These are phyloP conservation scores for Cercopithecus mona DNA, from an alignment of 2,113 vertebrate species.

Conservation along the genomic window DNA sequence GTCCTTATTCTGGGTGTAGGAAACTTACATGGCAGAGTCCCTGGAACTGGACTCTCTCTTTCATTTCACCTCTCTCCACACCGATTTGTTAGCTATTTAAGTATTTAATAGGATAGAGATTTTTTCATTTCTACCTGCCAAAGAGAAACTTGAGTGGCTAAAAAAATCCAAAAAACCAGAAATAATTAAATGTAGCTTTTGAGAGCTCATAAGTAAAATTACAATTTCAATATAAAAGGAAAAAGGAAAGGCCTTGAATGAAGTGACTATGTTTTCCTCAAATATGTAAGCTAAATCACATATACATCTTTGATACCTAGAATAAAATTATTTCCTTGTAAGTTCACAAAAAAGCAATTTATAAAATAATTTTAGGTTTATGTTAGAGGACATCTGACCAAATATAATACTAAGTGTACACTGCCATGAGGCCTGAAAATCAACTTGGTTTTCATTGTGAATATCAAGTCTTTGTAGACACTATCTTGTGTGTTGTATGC, in stretches of 20 bases:
- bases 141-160: background rate
- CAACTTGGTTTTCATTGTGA: background rate
- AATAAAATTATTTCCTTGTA: background rate
- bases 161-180: background rate
- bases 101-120: conserved; percentile 16
- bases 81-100: background rate
- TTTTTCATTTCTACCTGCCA: background rate
- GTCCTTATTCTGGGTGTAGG: background rate
- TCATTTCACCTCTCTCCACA: background rate
- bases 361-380: background rate
- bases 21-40: background rate
- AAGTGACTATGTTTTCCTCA: background rate
- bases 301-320: background rate
- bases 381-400: background rate
- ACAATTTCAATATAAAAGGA: background rate
- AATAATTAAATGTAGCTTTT: background rate
- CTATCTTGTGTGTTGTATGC: background rate
- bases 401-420: background rate
- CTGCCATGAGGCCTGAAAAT: background rate
- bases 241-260: background rate
- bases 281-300: background rate
- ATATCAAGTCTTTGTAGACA: background rate
- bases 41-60: background rate
- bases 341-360: background rate
- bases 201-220: background rate